phyloP scores from a whole-genome alignment of 2,888 invertebrate species.

The Rhagophthalmus giganteus region DNA sequence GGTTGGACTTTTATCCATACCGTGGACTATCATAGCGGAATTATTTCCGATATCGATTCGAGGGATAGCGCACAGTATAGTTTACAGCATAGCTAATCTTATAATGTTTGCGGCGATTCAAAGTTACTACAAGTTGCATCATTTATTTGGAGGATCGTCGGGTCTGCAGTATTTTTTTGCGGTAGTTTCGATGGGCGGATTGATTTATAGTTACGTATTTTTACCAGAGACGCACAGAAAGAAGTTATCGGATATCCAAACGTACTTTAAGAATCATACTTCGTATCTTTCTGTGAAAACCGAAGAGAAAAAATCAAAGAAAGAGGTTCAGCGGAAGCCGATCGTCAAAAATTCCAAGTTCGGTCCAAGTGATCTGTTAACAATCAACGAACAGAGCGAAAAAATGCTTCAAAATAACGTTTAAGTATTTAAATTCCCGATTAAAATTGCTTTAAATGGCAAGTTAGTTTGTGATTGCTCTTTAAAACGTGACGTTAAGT shows the following conservation, averaged over 20 bases:
- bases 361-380: background rate
- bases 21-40: slow-evolving; percentile 66
- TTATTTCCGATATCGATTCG: slow-evolving; percentile 63
- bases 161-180: slow-evolving; percentile 62
- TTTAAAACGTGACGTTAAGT: too few relatives aligned
- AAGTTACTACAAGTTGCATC: slow-evolving; percentile 52
- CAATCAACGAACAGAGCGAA: slow-evolving; percentile 9
- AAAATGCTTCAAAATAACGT: slow-evolving; percentile 14
- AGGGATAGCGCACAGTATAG: slow-evolving; percentile 61
- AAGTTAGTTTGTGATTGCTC: too few relatives aligned
- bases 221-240: slow-evolving; percentile 59
- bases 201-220: slow-evolving; percentile 55
- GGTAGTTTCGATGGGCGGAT: slow-evolving; percentile 52
- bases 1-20: slow-evolving; percentile 62
- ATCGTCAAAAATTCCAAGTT: slow-evolving; percentile 10
- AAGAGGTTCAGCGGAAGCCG: background rate
- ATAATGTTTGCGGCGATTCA: slow-evolving; percentile 62
- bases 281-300: slow-evolving; percentile 37
- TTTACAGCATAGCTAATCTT: slow-evolving; percentile 60
- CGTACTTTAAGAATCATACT: slow-evolving; percentile 55
- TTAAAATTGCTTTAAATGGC: too few relatives aligned
- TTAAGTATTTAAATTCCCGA: background rate
- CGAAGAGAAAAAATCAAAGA: slow-evolving; percentile 1
- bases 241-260: slow-evolving; percentile 57
- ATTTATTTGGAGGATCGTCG: slow-evolving; percentile 54